Evolutionary conservation across 2,888 invertebrate species (phyloP).

Genomic region (Agrotis puta): DNA sequence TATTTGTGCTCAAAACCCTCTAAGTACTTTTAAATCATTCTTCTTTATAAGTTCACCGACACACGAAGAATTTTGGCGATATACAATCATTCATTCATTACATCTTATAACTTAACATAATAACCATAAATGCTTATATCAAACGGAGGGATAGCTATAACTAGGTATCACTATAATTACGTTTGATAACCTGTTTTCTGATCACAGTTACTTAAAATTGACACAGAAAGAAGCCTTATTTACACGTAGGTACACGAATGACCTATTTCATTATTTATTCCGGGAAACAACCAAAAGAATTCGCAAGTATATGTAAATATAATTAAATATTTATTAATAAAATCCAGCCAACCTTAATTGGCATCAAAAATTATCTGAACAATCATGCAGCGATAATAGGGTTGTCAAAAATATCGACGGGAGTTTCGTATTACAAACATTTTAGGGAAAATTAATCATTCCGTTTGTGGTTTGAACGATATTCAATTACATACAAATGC

Average conservation of each 20-base stretch:
- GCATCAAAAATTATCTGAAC: slow-evolving; percentile 70
- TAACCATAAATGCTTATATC: background rate
- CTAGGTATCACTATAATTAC: background rate
- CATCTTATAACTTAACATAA: too few species aligned
- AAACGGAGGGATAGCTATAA: too few species aligned
- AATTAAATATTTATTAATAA: slow-evolving; percentile 62
- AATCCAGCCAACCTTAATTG: slow-evolving; percentile 68
- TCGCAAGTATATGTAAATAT: slow-evolving; percentile 12
- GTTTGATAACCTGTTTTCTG: background rate
- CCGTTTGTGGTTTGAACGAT: slow-evolving; percentile 48
- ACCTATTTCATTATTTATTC: slow-evolving; percentile 33
- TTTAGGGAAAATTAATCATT: slow-evolving; percentile 56
- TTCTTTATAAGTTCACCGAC: too few species aligned
- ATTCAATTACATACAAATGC: slow-evolving; percentile 55
- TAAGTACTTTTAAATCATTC: too few species aligned
- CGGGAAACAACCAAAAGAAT: background rate
- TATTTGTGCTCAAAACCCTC: too few species aligned
- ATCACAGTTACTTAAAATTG: slow-evolving; percentile 18
- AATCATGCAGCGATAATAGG: slow-evolving; percentile 63
- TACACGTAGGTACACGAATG: background rate
- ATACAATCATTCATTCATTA: too few species aligned
- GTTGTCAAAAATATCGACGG: slow-evolving; percentile 57
- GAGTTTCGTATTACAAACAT: slow-evolving; percentile 30
- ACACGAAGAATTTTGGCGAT: too few species aligned
- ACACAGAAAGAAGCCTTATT: slow-evolving; percentile 14